These are phyloP conservation scores for Platycheirus rosarum DNA, from an alignment of 2,888 invertebrate species.

Conservation along the genomic window DNA sequence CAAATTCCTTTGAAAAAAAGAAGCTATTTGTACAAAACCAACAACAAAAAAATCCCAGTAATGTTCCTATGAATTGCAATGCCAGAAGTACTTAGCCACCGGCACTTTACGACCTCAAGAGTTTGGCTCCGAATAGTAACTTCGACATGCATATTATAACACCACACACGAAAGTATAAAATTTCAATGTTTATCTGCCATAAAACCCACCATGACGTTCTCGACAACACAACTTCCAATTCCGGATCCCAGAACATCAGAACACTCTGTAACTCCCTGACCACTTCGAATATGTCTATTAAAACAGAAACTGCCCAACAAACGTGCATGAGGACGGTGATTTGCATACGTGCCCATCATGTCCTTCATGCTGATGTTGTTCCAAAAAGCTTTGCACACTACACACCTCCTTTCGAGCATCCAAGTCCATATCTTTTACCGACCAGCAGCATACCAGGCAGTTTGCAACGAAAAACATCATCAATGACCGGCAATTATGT, in stretches of 20 bases:
- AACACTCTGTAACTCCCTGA: slow-evolving; percentile 50
- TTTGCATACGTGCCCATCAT: slow-evolving; percentile 65
- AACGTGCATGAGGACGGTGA: slow-evolving; percentile 47
- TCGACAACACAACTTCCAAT: slow-evolving; percentile 50
- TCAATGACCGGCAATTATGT: slow-evolving; percentile 72
- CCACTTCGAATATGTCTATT: slow-evolving; percentile 61
- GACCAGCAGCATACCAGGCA: background rate
- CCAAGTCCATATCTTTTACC: slow-evolving; percentile 33
- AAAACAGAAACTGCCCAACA: slow-evolving; percentile 53
- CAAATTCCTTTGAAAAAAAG: too few relatives aligned
- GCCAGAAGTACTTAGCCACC: slow-evolving; percentile 48
- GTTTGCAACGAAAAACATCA: slow-evolving; percentile 47
- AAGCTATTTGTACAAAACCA: too few relatives aligned
- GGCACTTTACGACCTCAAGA: slow-evolving; percentile 64
- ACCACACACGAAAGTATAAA: slow-evolving; percentile 63
- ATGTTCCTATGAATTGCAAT: slow-evolving; percentile 6
- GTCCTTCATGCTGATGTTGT: slow-evolving; percentile 17
- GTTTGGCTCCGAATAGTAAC: slow-evolving; percentile 36
- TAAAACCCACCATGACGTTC: slow-evolving; percentile 67
- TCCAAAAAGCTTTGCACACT: background rate
- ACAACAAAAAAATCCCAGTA: slow-evolving; percentile 7
- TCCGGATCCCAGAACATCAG: slow-evolving; percentile 38
- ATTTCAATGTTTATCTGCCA: slow-evolving; percentile 72
- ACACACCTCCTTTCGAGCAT: slow-evolving; percentile 15
- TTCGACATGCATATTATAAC: slow-evolving; percentile 57